These are phyloP conservation scores for Drosophila punjabiensis DNA, from an alignment of 1,140 invertebrate species.

Conservation along the genomic window DNA sequence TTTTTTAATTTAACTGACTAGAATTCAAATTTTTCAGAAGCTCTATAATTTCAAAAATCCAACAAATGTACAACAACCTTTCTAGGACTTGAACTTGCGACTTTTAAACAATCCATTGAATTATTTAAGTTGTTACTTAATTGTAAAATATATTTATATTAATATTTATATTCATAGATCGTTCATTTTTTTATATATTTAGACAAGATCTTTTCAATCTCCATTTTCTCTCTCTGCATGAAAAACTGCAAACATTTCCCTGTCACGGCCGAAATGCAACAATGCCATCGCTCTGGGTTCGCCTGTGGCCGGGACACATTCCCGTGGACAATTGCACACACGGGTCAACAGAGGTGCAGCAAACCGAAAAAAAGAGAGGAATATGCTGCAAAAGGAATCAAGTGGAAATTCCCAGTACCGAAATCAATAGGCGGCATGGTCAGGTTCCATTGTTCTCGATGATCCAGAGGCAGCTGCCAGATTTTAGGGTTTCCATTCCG, in stretches of 20 bases:
- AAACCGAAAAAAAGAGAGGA: constrained; percentile 2
- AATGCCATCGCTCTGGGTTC: constrained; percentile 15
- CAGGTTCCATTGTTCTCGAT: constrained; percentile 57
- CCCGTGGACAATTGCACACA: constrained; percentile 62
- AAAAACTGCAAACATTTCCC: constrained; percentile 32
- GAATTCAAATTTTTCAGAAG: not conserved
- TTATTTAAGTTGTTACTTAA: not conserved
- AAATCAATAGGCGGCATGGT: constrained; percentile 43
- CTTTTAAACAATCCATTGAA: not conserved
- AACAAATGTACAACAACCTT: not conserved
- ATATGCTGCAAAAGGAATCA: constrained; percentile 40
- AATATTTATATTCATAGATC: too few relatives aligned
- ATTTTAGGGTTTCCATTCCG: constrained; percentile 29
- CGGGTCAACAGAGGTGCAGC: constrained; percentile 25
- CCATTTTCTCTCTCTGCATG: not conserved
- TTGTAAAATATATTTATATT: too few relatives aligned
- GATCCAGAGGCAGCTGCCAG: constrained; percentile 58
- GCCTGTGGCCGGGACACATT: constrained; percentile 33
- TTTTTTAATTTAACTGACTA: not conserved
- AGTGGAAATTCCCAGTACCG: constrained; percentile 64
- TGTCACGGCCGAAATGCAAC: constrained; percentile 57
- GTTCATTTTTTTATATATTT: not conserved
- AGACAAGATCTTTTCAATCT: not conserved
- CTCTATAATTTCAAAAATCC: not conserved
- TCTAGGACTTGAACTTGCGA: not conserved